Base-by-base conservation (phyloP, 92 coral and sea anemone genomes). In the Parazoanthus swiftii region DNA sequence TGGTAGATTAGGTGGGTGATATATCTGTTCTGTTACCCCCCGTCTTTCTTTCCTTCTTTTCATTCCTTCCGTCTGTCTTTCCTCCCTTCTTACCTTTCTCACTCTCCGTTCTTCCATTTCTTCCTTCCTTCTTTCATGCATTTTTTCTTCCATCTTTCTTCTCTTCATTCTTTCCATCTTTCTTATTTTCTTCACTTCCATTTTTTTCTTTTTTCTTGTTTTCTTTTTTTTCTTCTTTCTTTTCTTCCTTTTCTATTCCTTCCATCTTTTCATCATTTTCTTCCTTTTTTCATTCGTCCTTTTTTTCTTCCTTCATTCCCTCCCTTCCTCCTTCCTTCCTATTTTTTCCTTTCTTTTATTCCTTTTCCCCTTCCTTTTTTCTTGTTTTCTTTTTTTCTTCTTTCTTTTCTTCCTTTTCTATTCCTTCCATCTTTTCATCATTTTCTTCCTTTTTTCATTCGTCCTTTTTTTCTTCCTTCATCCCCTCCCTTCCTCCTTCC, bases 1-100 rank as follows among this genome's bases (percentile, higher is more conserved):
- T 38, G 91, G 93, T 23, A 88, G 85, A 44, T 54, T 95, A 77
- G 95, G 98, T 95, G 85, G 16, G 92, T 77, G 51, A 10, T 44
- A 21, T 9, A 26, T 36, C 38, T 4, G 77, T 25, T 33, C 23
- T 8, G 77, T 73, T 35, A 1, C 37, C 35, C 9, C 8, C 29
- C 37, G 2, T 33, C 21, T 13, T 29, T 26, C 43, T 29, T 29
- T 3, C 6, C 5, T 73, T 33, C 43, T 73, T 29, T 26, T 6
- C 4, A 3, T n/a, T 26, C 8, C 9, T 29, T 50, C 39, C 13
- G 4, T 80, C 20, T 54, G 8, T 6, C 37, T 0, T 25, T 48
- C 16, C 6, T 23, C 6, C 8, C 33, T n/a, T 39, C 4, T 43
- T 20, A 1, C 18, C 59, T 6, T 7, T 43, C 6, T 42, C 15